These are phyloP conservation scores for Drosophila kanapiae DNA, from an alignment of 1,140 invertebrate species.

Conservation along the genomic window DNA sequence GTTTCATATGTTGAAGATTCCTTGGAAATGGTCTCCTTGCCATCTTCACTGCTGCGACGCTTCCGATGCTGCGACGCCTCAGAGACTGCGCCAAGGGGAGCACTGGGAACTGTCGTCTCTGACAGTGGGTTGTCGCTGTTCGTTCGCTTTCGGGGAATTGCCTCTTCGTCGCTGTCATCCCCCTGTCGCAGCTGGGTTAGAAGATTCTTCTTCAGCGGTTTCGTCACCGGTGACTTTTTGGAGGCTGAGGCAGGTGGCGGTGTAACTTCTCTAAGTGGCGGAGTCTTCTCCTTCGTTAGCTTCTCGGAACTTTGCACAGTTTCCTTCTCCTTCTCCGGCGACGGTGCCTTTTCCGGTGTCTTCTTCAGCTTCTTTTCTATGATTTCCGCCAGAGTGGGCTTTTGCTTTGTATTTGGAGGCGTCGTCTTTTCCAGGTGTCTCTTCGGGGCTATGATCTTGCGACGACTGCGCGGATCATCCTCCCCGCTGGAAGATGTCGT, in stretches of 20 bases:
- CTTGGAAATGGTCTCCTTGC: slow-evolving; percentile 39
- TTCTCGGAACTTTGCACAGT: neutral
- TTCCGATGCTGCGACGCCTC: slow-evolving; percentile 69
- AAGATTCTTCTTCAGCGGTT: slow-evolving; percentile 78
- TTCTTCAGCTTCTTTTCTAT: slow-evolving; percentile 81
- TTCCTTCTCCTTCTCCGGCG: neutral
- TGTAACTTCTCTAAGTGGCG: slow-evolving; percentile 10
- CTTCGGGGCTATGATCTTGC: slow-evolving; percentile 67
- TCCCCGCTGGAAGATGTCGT: slow-evolving; percentile 86
- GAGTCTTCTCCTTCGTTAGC: neutral
- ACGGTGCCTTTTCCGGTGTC: slow-evolving; percentile 42
- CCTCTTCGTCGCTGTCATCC: slow-evolving; percentile 79
- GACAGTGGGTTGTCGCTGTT: slow-evolving; percentile 64
- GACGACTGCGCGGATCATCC: slow-evolving; percentile 68
- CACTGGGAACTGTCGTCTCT: slow-evolving; percentile 2
- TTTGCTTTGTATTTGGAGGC: slow-evolving; percentile 38
- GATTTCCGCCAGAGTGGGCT: slow-evolving; percentile 76
- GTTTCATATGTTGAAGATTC: slow-evolving; percentile 39
- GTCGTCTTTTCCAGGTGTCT: slow-evolving; percentile 48
- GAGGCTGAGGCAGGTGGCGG: slow-evolving; percentile 38
- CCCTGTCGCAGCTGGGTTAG: slow-evolving; percentile 72
- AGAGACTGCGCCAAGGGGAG: neutral
- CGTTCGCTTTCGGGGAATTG: slow-evolving; percentile 68
- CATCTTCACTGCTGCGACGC: slow-evolving; percentile 76
- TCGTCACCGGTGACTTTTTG: slow-evolving; percentile 76